phyloP scores from a whole-genome alignment of 1,140 invertebrate species.

The Helicorthomorpha holstii region DNA sequence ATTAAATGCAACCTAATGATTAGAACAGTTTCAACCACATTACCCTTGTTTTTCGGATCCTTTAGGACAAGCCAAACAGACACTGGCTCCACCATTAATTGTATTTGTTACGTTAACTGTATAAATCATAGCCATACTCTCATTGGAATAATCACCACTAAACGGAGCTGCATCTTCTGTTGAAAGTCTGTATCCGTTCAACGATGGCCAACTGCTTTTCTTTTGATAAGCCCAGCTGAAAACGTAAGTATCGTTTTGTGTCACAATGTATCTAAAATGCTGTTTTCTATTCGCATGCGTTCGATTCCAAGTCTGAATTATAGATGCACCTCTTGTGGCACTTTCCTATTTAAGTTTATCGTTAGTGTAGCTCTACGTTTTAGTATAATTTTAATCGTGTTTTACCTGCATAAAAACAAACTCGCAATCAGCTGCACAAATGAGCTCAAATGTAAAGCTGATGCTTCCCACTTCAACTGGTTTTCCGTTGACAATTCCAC shows the following conservation, averaged over 20 bases:
- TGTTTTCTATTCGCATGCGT: constrained; percentile 18
- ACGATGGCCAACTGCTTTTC: constrained; percentile 11
- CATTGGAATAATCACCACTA: constrained; percentile 14
- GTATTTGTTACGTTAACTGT: constrained; percentile 41
- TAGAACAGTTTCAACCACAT: neutral
- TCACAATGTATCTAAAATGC: constrained; percentile 26
- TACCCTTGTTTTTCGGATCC: constrained; percentile 17
- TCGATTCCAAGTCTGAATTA: constrained; percentile 30
- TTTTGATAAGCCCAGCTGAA: constrained; percentile 41
- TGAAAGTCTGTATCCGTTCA: constrained; percentile 10
- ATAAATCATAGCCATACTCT: constrained; percentile 33
- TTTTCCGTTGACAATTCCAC: constrained; percentile 22
- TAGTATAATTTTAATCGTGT: neutral
- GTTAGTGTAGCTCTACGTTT: neutral
- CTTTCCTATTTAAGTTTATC: neutral
- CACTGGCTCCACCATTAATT: constrained; percentile 34
- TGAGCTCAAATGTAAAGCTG: constrained; percentile 32
- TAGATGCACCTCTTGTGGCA: constrained; percentile 21
- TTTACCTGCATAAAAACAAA: constrained; percentile 35
- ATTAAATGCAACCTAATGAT: neutral
- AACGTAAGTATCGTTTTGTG: constrained; percentile 28
- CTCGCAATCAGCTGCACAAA: constrained; percentile 30
- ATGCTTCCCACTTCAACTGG: constrained; percentile 28
- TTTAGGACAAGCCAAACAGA: constrained; percentile 35
- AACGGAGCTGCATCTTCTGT: too few relatives aligned